Evolutionary conservation across 2,113 vertebrate genomes (phyloP).

Genomic region (Periophthalmus modestus): DNA sequence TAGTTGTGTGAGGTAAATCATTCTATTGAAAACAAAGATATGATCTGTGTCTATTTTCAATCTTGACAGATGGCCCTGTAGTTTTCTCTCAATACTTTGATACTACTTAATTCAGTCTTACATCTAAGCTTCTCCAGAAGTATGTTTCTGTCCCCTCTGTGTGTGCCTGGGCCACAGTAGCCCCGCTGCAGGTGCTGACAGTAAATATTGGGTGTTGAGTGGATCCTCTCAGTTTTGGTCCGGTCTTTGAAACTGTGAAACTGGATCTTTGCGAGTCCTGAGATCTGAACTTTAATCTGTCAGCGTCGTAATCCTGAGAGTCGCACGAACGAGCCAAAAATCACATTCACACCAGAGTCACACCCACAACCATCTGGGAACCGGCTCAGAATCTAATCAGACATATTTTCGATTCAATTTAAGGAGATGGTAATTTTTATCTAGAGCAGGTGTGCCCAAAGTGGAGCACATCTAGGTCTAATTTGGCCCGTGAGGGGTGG

Average conservation of each 20-base stretch:
- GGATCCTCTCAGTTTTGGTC: background rate
- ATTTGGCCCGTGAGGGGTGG: too few relatives aligned
- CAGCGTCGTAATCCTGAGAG: constrained; percentile 7
- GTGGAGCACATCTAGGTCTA: too few relatives aligned
- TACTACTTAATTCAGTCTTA: background rate
- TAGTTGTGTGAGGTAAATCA: too few relatives aligned
- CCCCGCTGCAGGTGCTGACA: background rate
- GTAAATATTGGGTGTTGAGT: constrained; percentile 13
- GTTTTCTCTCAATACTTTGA: too few relatives aligned
- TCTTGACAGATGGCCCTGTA: too few relatives aligned
- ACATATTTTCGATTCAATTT: background rate
- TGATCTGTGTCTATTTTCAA: too few relatives aligned
- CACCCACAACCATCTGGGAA: background rate
- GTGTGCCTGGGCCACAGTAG: background rate
- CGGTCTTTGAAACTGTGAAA: constrained; percentile 4
- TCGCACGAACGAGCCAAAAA: background rate
- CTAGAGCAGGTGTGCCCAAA: too few relatives aligned
- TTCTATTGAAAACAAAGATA: too few relatives aligned
- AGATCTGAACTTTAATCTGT: constrained; percentile 8
- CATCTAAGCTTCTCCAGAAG: background rate
- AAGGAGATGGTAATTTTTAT: background rate
- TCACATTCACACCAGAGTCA: background rate
- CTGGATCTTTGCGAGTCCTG: constrained; percentile 4
- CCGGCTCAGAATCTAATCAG: background rate
- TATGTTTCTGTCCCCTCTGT: background rate